Percentiles rank a stretch among this genome's conserved stretches.
These are phyloP conservation scores for Macquaria australasica DNA, from an alignment of 2,113 vertebrate genomes.

Conservation along the genomic window DNA sequence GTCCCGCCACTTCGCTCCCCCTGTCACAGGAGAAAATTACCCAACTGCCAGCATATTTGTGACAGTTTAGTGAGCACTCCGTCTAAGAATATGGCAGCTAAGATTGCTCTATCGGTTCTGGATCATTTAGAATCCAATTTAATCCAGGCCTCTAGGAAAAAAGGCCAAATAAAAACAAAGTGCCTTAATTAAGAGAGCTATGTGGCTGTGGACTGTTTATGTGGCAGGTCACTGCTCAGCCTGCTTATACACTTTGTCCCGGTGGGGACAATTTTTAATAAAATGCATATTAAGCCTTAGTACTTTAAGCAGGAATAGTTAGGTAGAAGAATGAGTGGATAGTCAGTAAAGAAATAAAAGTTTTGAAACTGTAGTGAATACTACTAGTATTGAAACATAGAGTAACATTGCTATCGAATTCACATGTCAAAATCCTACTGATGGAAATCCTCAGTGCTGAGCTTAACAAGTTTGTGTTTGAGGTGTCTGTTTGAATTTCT, in stretches of 20 bases:
- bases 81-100: slow-evolving; percentile 79
- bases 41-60: slow-evolving; percentile 74
- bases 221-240: slow-evolving; percentile 51
- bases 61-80: slow-evolving; percentile 72
- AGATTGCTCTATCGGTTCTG: slow-evolving; percentile 85
- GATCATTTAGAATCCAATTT: slow-evolving; percentile 89
- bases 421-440: neutral
- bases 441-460: slow-evolving; percentile 8
- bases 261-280: slow-evolving; percentile 33
- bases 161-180: slow-evolving; percentile 83
- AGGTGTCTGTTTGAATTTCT: slow-evolving; percentile 1
- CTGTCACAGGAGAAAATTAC: slow-evolving; percentile 75
- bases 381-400: neutral
- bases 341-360: neutral
- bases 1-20: slow-evolving; percentile 61
- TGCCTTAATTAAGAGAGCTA: slow-evolving; percentile 84
- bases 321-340: neutral
- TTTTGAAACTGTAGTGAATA: neutral
- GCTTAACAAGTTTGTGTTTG: slow-evolving; percentile 10
- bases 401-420: neutral
- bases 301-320: slow-evolving; percentile 19
- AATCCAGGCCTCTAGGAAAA: slow-evolving; percentile 73
- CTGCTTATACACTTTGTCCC: slow-evolving; percentile 26
- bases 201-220: slow-evolving; percentile 67
- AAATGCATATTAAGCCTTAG: slow-evolving; percentile 20